phyloP scores from a whole-genome alignment of 2,888 invertebrate species.

The Leptopilina myrica region DNA sequence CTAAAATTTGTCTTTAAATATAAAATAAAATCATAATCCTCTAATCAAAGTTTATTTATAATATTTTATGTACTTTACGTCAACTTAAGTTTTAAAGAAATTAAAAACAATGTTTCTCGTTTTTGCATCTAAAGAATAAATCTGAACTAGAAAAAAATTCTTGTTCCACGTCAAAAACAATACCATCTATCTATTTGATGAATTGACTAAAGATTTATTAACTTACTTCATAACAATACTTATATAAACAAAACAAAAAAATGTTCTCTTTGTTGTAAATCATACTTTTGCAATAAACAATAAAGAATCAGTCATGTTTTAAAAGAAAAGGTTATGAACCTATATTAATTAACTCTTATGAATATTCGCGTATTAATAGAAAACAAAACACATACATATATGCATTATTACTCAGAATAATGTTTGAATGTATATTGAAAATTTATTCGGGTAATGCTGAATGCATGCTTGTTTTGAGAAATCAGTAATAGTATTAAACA shows the following conservation, averaged over 20 bases:
- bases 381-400: too few relatives aligned
- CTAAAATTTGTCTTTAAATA: background rate
- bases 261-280: background rate
- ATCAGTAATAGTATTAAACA: too few relatives aligned
- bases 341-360: background rate
- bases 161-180: background rate
- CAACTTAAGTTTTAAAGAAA: background rate
- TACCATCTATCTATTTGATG: constrained; percentile 27
- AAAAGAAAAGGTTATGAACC: background rate
- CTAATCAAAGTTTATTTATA: background rate
- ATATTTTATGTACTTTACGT: background rate
- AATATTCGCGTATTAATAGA: too few relatives aligned
- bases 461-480: too few relatives aligned
- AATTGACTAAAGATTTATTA: background rate
- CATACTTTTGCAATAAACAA: background rate
- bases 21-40: background rate
- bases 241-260: constrained; percentile 16
- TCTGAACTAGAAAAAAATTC: background rate
- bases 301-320: too few relatives aligned
- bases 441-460: too few relatives aligned
- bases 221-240: background rate
- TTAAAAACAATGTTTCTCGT: background rate
- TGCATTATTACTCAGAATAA: too few relatives aligned
- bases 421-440: too few relatives aligned
- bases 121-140: background rate